Base-by-base conservation (phyloP, 2,888 invertebrate species). In the Lordiphosa fenestrarum region DNA sequence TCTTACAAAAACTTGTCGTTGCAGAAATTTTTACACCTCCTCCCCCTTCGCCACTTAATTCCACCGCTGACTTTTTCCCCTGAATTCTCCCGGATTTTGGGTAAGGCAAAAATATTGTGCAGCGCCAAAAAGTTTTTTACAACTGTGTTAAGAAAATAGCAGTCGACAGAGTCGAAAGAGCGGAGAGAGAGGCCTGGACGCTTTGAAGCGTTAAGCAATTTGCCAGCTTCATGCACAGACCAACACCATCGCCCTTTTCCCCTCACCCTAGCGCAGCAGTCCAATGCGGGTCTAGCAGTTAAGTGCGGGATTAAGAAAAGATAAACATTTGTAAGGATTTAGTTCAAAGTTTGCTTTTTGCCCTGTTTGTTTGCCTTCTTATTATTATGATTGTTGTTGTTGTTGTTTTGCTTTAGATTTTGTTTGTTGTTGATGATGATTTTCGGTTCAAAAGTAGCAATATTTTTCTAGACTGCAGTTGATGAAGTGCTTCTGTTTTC, bases 241-340 rank as follows among this genome's bases (percentile, higher is more conserved):
- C 40, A 25, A 23, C 42, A 53, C 12, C 21, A 36, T 35, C 15
- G 6, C 30, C 21, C 25, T 15, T 10, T 15, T 15, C 41, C 19
- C 42, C 42, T 19, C 47, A 15, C 15, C 15, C 15, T n/a, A 15
- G 21, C 23, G 4, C 30, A 30, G 30, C 54, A 62, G 76, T 65
- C 80, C 85, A 71, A 72, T 72, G 71, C 70, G 72, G 75, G 75
- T 69, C 82, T 71, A 66, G 71, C 76, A 85, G 81, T 84, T 84
- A 86, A 87, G 87, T 86, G 86, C 73, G 71, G 85, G 86, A 87
- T 87, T 88, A 87, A 83, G 86, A 85, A 87, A 87, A 87, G 88
- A 87, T 88, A 88, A 87, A 88, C 88, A 87, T 87, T 87, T 88
- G 88, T 87, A 88, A 87, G 87, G 87, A 87, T 88, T 87, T 84